phyloP scores from a whole-genome alignment of 2,113 vertebrate genomes.

The Python bivittatus region DNA sequence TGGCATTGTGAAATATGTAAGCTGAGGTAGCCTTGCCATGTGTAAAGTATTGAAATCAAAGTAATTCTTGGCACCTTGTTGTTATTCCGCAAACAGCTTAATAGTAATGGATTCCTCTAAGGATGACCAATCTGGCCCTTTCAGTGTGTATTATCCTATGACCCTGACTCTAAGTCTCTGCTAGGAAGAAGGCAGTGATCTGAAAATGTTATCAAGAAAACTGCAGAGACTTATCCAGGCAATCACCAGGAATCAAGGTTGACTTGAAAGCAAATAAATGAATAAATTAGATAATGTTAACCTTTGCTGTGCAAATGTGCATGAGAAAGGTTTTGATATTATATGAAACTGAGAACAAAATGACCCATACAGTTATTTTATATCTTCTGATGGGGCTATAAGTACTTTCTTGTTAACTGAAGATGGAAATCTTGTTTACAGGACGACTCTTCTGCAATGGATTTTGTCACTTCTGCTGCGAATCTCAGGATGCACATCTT shows the following conservation, averaged over 20 bases:
- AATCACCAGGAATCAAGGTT: neutral
- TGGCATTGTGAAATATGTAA: too few relatives aligned
- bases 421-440: conserved; percentile 62
- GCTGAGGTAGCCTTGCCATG: too few relatives aligned
- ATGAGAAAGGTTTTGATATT: neutral
- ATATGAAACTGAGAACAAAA: neutral
- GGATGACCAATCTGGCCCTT: too few relatives aligned
- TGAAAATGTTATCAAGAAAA: too few relatives aligned
- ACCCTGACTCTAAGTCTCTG: too few relatives aligned
- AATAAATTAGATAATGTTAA: neutral
- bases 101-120: too few relatives aligned
- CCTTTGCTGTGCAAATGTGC: neutral
- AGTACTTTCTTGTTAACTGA: neutral
- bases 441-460: conserved; percentile 96
- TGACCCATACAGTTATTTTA: neutral
- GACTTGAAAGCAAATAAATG: neutral
- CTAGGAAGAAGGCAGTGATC: too few relatives aligned
- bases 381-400: neutral
- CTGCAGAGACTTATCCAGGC: too few relatives aligned
- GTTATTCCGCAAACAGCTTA: too few relatives aligned
- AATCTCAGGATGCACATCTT: conserved; percentile 98
- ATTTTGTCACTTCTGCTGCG: conserved; percentile 94
- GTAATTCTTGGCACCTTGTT: too few relatives aligned
- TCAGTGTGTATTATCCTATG: too few relatives aligned
- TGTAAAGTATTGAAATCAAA: too few relatives aligned